Conservation (phyloP, 1,140 invertebrate genomes). For the Dryas iulia region DNA sequence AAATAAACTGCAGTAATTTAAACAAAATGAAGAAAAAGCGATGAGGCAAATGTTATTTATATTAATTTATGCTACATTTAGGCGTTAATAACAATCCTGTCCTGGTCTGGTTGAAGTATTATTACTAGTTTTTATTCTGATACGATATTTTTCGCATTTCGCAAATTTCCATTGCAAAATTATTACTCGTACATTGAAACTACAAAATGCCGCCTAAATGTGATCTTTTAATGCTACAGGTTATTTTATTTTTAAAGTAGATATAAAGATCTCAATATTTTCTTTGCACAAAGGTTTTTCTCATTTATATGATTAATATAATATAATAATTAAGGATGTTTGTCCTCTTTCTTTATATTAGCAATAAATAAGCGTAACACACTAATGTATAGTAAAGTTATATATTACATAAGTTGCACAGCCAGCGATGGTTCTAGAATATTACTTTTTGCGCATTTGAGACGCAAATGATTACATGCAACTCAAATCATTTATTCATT, state of each 20-base stretch:
- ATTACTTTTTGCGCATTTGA: neutral
- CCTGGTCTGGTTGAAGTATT: neutral
- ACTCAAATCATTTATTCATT: neutral
- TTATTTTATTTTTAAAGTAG: constrained; percentile 1
- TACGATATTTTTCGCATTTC: neutral
- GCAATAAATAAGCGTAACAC: neutral
- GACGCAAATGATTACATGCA: neutral
- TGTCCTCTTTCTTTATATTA: neutral
- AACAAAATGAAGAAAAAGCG: neutral
- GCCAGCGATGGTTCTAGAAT: neutral
- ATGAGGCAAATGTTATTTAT: neutral
- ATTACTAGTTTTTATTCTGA: neutral
- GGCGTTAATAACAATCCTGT: neutral
- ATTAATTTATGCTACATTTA: neutral
- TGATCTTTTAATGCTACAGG: neutral
- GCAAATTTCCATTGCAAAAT: neutral
- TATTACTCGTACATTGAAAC: neutral
- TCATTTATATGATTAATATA: neutral
- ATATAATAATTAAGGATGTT: neutral
- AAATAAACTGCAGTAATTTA: neutral
- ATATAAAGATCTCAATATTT: neutral
- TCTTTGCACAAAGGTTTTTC: neutral
- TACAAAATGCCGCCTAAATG: neutral
- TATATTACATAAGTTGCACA: neutral
- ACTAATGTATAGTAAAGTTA: neutral